Evolutionary conservation across 1,140 invertebrate genomes (phyloP).

Genomic region (Procambarus clarkii): DNA sequence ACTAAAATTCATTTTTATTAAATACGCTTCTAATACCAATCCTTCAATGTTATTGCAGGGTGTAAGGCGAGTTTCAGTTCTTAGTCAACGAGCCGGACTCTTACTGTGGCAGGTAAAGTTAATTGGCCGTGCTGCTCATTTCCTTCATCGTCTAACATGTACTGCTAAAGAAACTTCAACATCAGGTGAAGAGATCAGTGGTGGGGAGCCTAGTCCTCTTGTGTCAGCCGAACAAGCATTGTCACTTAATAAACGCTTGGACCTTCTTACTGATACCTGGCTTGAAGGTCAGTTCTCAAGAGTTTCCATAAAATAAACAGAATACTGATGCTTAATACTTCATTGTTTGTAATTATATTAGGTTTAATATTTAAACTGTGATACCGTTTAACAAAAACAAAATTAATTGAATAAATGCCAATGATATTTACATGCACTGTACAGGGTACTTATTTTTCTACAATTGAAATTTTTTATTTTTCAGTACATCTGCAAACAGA

Average conservation of each 20-base stretch:
- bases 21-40: too few relatives aligned
- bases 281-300: constrained; percentile 22
- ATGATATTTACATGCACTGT: too few relatives aligned
- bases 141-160: constrained; percentile 23
- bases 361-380: too few relatives aligned
- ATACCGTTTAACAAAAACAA: too few relatives aligned
- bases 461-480: too few relatives aligned
- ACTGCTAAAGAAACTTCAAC: neutral
- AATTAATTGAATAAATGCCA: too few relatives aligned
- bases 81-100: constrained; percentile 40
- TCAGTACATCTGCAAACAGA: too few relatives aligned
- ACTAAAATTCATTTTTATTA: too few relatives aligned
- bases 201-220: constrained; percentile 30
- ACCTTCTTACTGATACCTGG: constrained; percentile 45
- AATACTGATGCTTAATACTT: too few relatives aligned
- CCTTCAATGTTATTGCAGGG: neutral
- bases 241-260: constrained; percentile 40
- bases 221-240: constrained; percentile 52
- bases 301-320: neutral
- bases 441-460: too few relatives aligned
- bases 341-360: too few relatives aligned
- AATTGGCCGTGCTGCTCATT: constrained; percentile 50
- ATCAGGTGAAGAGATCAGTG: neutral
- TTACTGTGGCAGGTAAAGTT: constrained; percentile 58
- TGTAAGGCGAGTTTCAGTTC: constrained; percentile 21